These are phyloP conservation scores for Hemibagrus guttatus DNA, from an alignment of 2,797 vertebrate species.

Conservation along the genomic window DNA sequence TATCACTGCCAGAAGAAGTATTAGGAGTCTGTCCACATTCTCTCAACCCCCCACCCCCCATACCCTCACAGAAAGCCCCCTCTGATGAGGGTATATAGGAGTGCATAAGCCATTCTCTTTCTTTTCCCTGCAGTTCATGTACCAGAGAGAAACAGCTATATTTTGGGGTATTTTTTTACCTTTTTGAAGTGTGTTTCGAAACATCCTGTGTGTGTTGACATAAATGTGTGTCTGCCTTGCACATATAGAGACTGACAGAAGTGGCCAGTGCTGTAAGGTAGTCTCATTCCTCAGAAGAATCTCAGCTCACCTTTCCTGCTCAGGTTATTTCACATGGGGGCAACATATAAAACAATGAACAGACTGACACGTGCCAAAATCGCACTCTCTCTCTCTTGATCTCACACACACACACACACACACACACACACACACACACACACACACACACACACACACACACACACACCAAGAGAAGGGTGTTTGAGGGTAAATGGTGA, in stretches of 20 bases:
- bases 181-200: conserved; percentile 61
- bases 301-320: conserved; percentile 59
- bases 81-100: conserved; percentile 65
- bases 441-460: neutral
- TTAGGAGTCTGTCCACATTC: conserved; percentile 63
- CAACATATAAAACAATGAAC: conserved; percentile 40
- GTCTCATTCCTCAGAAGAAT: conserved; percentile 57
- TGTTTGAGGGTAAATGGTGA: conserved; percentile 34
- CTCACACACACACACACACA: neutral
- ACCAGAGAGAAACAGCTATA: conserved; percentile 63
- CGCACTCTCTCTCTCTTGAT: neutral
- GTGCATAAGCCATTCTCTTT: conserved; percentile 60
- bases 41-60: conserved; percentile 46
- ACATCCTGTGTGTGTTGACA: conserved; percentile 65
- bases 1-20: conserved; percentile 64
- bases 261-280: conserved; percentile 65
- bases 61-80: conserved; percentile 48
- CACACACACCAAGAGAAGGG: conserved; percentile 9
- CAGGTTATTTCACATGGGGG: conserved; percentile 63
- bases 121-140: conserved; percentile 31
- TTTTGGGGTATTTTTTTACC: conserved; percentile 43
- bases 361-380: conserved; percentile 22
- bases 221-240: conserved; percentile 59
- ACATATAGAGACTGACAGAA: conserved; percentile 64
- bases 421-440: neutral